phyloP scores from a whole-genome alignment of 2,797 vertebrate genomes.

The Sebastes umbrosus region DNA sequence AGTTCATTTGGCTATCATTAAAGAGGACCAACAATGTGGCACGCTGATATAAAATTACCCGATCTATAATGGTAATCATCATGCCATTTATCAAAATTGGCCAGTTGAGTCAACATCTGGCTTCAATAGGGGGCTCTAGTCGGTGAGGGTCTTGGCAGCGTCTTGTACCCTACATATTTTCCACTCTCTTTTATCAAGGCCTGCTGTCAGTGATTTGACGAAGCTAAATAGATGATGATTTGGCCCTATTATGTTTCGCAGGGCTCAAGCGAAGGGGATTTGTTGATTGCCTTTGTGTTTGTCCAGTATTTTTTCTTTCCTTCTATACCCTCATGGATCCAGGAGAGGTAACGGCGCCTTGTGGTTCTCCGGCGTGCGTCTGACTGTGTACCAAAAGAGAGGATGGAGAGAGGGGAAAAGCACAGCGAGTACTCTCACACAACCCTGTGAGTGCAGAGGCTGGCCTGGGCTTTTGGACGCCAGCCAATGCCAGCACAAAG shows the following conservation, averaged over 20 bases:
- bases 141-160: conserved; percentile 81
- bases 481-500: conserved; percentile 68
- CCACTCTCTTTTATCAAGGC: conserved; percentile 80
- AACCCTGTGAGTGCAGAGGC: conserved; percentile 59
- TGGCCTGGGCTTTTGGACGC: conserved; percentile 54
- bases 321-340: conserved; percentile 30
- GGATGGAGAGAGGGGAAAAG: conserved; percentile 17
- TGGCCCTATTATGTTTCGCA: conserved; percentile 79
- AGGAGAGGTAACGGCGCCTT: conserved; percentile 48
- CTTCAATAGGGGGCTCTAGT: conserved; percentile 83
- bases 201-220: conserved; percentile 86
- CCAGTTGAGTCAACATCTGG: conserved; percentile 87
- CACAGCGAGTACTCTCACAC: conserved; percentile 66
- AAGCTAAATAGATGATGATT: conserved; percentile 85
- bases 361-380: conserved; percentile 36
- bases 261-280: conserved; percentile 70
- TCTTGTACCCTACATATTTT: conserved; percentile 84
- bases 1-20: conserved; percentile 80
- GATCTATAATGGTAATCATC: conserved; percentile 82
- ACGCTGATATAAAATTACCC: conserved; percentile 80
- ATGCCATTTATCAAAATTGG: conserved; percentile 87
- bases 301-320: conserved; percentile 25
- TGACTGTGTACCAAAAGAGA: conserved; percentile 39
- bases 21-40: conserved; percentile 76
- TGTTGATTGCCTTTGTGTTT: conserved; percentile 80